Evolutionary conservation across 2,888 invertebrate species (phyloP), one percentile per base, ranked within the genome.

Genomic region (Hydropsyche betteni): DNA sequence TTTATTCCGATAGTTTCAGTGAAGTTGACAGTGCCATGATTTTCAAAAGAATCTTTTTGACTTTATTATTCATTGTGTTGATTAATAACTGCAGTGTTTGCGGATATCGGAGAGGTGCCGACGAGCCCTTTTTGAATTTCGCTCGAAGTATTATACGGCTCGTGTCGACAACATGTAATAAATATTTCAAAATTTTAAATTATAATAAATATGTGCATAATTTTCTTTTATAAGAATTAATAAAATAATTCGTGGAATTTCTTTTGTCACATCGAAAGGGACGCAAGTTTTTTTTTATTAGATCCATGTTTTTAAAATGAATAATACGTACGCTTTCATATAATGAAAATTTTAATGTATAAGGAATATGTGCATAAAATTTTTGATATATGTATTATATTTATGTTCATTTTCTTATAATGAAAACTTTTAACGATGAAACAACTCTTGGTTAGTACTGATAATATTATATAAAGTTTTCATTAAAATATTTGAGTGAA

Each of bases 161-260:
- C 34, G 12, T 64, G 34, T 64, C 64, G 10, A 36, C 64, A 36
- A 34, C 64, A 10, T 64, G 64, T 64, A 64, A 64, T 58, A 24
- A 24, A 10, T 53, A 53, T 58, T 58, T 58, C 24, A 1, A 58
- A 10, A 53, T 53, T n/a, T 24, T 24, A 24, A 24, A 24, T 24
- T 24, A 24, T 24, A 24, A 24, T 24, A 24, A 24, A 24, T 16
- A 16, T 16, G 58, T 58, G 53, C 12, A 5, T 12, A 53, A 53
- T 3, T 5, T 10, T 16, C n/a, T 53, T 6, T 14, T 0, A 53
- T 51, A 51, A 51, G 24, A 24, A 24, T 24, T 2, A 24, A 24
- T 24, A 53, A 53, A 12, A 14, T 53, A 4, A 16, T 53, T 53
- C 10, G 14, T 53, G 53, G 14, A 5, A 53, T 53, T 53, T 53